A percentile compares a stretch with the other conserved stretches of the same genome.
These are phyloP conservation scores for Hirudinaria manillensis DNA, from an alignment of 2,888 invertebrate genomes.

Conservation along the genomic window DNA sequence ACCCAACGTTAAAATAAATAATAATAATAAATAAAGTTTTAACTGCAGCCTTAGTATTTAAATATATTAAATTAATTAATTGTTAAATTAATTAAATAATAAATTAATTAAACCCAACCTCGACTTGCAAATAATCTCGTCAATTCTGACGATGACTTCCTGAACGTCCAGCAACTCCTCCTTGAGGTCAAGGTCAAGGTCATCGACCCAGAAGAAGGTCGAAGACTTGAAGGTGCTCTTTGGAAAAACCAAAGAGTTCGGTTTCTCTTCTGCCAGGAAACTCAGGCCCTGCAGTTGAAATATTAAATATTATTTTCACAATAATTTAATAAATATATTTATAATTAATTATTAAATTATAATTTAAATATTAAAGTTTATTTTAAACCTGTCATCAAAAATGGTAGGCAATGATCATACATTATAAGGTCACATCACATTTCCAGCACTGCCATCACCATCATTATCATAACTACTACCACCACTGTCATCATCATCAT, in stretches of 20 bases:
- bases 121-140: slow-evolving; percentile 9
- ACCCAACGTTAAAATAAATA: no score
- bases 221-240: neutral
- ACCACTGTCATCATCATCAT: neutral
- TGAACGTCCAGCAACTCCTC: neutral
- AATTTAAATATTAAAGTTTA: no score
- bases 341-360: no score
- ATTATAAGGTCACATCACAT: neutral
- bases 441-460: neutral
- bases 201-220: neutral
- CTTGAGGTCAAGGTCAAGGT: neutral
- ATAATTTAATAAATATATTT: no score
- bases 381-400: no score
- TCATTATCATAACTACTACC: neutral
- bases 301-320: no score
- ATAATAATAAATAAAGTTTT: no score
- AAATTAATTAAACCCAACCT: neutral
- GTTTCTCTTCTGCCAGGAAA: neutral
- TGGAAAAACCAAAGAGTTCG: neutral
- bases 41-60: no score
- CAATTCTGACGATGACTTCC: slow-evolving; percentile 9
- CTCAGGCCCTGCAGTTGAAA: neutral
- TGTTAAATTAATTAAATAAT: no score
- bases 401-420: no score
- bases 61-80: no score